Base-by-base conservation (phyloP, 2,113 vertebrate genomes). In the Apaloderma vittatum region DNA sequence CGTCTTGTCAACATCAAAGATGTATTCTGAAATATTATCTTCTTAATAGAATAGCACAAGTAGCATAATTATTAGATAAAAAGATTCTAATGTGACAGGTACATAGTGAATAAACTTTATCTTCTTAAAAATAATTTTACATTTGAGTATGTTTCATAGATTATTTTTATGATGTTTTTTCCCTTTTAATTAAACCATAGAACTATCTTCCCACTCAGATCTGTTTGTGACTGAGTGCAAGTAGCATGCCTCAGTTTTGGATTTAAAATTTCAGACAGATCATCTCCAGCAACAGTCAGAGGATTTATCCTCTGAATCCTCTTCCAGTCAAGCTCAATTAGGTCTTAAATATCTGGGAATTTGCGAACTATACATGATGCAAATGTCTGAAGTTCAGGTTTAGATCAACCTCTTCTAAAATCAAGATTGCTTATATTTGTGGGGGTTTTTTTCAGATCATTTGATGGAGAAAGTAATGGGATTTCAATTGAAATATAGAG, bases 371-470 rank as follows among this genome's bases (percentile, higher is more conserved):
- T 26, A 32, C 4, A 11, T 20, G 19, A 83, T 37, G 2, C 1
- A 66, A 57, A 74, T 2, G 6, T 75, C 8, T 54, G 32, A 79
- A 68, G 6, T 27, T 77, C 24, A 92, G 26, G 51, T 57, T 46
- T 59, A 61, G 34, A 48, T 67, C 8, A 40, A 84, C 8, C 11
- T 61, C 17, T 94, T 78, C 18, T 57, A 45, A 83, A 81, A 81
- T 49, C 15, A 72, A 70, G 12, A 20, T 5, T 70, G 15, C 8
- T 70, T 51, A 21, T 37, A 52, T 21, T 26, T 79, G 12, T 40
- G 12, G 2, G 37, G 1, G 2, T 1, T n/a, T 55, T 45, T 62
- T 37, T 27, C 54, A 77, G 21, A 27, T n/a, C 1, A 24, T 61
- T 73, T 49, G 26, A 66, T 45, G 18, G 11, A 52, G 32, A 66